phyloP scores from a whole-genome alignment of 2,113 vertebrate species.

The Bos taurus region DNA sequence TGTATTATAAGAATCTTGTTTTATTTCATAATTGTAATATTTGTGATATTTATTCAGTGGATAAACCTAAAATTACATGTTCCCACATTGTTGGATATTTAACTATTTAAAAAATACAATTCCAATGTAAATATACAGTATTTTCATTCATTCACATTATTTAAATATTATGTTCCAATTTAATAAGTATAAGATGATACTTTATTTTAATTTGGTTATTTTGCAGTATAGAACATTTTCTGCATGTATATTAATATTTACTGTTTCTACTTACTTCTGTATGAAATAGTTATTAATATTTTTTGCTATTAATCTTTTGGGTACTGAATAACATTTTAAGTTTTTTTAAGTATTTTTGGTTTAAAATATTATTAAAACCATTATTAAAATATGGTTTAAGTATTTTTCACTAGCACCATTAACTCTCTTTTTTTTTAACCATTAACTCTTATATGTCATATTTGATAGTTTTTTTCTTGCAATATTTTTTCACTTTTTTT shows the following conservation, averaged over 20 bases:
- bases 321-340: not conserved
- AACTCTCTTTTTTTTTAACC: not conserved
- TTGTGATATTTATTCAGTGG: not conserved
- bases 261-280: not conserved
- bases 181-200: not conserved
- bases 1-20: not conserved
- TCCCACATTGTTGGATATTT: not conserved
- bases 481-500: not conserved
- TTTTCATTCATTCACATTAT: not conserved
- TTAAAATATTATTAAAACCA: not conserved
- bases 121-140: not conserved
- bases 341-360: not conserved
- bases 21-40: not conserved
- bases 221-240: not conserved
- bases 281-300: not conserved
- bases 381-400: not conserved
- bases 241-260: not conserved
- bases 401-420: not conserved
- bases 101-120: not conserved
- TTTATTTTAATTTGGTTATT: not conserved
- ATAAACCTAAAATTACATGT: not conserved
- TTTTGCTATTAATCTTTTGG: not conserved
- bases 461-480: not conserved
- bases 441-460: not conserved
- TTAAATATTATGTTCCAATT: not conserved